Percentiles rank a stretch among this genome's conserved stretches.
phyloP scores from a whole-genome alignment of 1,140 invertebrate species.

The Drosophila insularis region DNA sequence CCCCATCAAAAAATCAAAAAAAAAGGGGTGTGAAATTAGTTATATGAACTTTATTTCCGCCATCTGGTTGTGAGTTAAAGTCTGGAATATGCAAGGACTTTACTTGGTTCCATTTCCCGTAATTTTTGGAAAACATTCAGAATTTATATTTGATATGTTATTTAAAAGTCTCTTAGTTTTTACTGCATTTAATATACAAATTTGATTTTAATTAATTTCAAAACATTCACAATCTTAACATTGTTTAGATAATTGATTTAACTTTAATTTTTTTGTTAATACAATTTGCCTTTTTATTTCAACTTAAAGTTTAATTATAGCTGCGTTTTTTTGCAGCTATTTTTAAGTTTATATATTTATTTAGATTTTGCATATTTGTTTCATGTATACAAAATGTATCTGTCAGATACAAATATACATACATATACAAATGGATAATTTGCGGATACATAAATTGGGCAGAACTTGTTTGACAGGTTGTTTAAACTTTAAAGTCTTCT shows the following conservation, averaged over 20 bases:
- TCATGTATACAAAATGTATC: conserved; percentile 1
- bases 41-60: conserved; percentile 13
- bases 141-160: no score
- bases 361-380: conserved; percentile 5
- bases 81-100: no score
- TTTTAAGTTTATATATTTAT: background rate
- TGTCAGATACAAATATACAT: background rate
- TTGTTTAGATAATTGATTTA: no score
- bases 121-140: no score
- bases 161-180: no score
- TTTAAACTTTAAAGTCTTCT: conserved; percentile 1
- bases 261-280: no score
- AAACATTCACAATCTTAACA: no score
- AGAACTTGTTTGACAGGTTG: conserved; percentile 65
- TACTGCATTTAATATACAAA: no score
- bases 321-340: background rate
- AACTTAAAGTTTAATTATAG: conserved; percentile 7
- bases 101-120: no score
- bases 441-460: conserved; percentile 44
- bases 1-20: background rate
- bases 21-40: conserved; percentile 21
- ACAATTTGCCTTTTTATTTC: background rate
- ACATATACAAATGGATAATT: conserved; percentile 6
- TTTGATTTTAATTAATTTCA: no score
- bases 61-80: background rate